A percentile compares a stretch with the other conserved stretches of the same genome.
Evolutionary conservation across 2,113 vertebrate species (phyloP).

Genomic region (Eleginops maclovinus): DNA sequence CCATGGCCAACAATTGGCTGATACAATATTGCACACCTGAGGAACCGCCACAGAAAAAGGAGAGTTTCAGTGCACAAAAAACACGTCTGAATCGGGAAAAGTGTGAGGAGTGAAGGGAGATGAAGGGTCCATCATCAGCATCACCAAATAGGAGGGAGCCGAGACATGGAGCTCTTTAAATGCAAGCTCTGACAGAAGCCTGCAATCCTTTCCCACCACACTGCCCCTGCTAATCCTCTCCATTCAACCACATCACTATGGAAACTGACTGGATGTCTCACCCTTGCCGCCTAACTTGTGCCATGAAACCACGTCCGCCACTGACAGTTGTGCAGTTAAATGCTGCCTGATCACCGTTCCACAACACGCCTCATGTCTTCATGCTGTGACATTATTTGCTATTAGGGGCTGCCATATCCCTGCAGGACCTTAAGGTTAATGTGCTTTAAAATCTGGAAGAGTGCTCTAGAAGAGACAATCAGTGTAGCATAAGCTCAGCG

Average conservation of each 20-base stretch:
- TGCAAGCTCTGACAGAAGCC: conserved; percentile 73
- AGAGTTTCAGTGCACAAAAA: conserved; percentile 20
- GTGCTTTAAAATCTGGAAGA: conserved; percentile 17
- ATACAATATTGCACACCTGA: conserved; percentile 40
- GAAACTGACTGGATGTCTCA: conserved; percentile 83
- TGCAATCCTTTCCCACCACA: conserved; percentile 75
- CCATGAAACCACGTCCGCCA: conserved; percentile 65
- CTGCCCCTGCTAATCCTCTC: conserved; percentile 81
- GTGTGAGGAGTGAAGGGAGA: conserved; percentile 28
- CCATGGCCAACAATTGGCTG: not conserved
- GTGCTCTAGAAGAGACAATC: conserved; percentile 12
- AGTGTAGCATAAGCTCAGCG: conserved; percentile 18
- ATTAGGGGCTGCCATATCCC: conserved; percentile 26
- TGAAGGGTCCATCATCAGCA: conserved; percentile 54
- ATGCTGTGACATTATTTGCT: conserved; percentile 26
- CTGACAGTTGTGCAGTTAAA: conserved; percentile 70
- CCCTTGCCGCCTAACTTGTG: conserved; percentile 76
- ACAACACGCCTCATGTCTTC: conserved; percentile 3
- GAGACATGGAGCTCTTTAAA: conserved; percentile 70
- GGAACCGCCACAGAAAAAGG: not conserved
- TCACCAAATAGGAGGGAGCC: conserved; percentile 54
- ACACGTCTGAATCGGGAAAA: conserved; percentile 9
- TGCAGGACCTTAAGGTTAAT: conserved; percentile 19
- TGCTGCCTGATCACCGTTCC: conserved; percentile 39
- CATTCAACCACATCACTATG: conserved; percentile 85